Evolutionary conservation across 2,113 vertebrate genomes (phyloP).

Genomic region (Ifrita kowaldi): DNA sequence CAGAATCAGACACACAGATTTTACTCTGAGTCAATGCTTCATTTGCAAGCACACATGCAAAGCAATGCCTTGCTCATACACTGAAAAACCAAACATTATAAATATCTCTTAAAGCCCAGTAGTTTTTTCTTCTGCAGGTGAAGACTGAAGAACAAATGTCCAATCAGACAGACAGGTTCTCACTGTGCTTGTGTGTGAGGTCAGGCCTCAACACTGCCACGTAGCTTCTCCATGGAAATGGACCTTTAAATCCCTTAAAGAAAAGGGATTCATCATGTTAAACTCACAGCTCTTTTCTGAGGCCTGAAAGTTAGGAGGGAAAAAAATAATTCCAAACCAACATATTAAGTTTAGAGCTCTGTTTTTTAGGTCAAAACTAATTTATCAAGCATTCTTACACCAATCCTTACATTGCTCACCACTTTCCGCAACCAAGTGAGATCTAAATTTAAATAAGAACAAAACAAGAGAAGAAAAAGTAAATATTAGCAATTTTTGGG

Average conservation of each 20-base stretch:
- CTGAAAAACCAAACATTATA: background rate
- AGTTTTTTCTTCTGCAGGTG: background rate
- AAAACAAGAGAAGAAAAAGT: background rate
- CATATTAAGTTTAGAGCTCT: background rate
- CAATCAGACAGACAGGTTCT: background rate
- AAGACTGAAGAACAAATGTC: background rate
- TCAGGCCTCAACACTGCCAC: background rate
- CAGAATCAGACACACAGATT: background rate
- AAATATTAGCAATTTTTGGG: background rate
- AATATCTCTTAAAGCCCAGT: background rate
- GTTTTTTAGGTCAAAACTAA: background rate
- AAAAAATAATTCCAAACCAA: background rate
- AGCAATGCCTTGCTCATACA: background rate
- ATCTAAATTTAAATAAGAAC: background rate
- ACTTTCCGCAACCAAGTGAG: background rate
- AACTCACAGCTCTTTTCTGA: background rate
- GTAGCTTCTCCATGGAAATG: background rate
- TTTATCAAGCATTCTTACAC: background rate
- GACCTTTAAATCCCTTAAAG: background rate
- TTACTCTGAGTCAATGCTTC: background rate
- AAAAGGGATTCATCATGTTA: background rate
- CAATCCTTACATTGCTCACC: background rate
- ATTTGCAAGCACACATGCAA: background rate
- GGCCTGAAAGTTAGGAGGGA: background rate
- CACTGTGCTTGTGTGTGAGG: fast-evolving